Percentiles rank a stretch among this genome's conserved stretches.
Evolutionary conservation across 2,888 invertebrate genomes (phyloP).

Genomic region (Leptinotarsa peninsularis): DNA sequence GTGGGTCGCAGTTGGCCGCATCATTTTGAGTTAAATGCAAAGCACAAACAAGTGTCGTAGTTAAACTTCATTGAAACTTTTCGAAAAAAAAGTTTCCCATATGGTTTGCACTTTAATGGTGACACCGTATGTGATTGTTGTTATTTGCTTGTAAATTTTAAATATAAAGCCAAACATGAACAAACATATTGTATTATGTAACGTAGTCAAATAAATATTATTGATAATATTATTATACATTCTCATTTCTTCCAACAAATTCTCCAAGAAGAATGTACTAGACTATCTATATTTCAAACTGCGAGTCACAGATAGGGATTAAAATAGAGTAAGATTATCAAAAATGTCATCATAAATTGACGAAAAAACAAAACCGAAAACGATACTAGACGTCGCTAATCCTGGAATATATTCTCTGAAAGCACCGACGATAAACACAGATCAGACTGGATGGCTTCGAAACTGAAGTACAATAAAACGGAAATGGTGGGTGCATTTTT

Average conservation of each 20-base stretch:
- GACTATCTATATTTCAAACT: constrained; percentile 16
- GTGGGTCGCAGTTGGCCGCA: no score
- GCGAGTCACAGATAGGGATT: constrained; percentile 18
- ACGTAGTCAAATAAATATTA: no score
- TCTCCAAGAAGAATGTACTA: background rate
- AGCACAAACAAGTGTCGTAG: no score
- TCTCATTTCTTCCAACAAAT: background rate
- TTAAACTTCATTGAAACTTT: no score
- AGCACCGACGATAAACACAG: constrained; percentile 25
- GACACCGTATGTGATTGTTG: no score
- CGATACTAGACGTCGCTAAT: constrained; percentile 23
- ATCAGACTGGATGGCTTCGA: constrained; percentile 21
- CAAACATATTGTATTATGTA: no score
- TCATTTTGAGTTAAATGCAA: no score
- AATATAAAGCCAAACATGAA: no score
- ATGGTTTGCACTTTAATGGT: no score
- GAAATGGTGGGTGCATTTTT: constrained; percentile 15
- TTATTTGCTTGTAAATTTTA: no score
- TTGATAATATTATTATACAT: background rate
- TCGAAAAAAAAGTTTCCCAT: no score
- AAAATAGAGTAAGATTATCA: constrained; percentile 16
- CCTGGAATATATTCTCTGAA: constrained; percentile 22
- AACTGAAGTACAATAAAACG: constrained; percentile 28
- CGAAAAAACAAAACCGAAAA: constrained; percentile 25
- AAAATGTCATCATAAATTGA: constrained; percentile 26